Evolutionary conservation across 2,888 invertebrate species (phyloP).

Genomic region (Eupithecia dodoneata): DNA sequence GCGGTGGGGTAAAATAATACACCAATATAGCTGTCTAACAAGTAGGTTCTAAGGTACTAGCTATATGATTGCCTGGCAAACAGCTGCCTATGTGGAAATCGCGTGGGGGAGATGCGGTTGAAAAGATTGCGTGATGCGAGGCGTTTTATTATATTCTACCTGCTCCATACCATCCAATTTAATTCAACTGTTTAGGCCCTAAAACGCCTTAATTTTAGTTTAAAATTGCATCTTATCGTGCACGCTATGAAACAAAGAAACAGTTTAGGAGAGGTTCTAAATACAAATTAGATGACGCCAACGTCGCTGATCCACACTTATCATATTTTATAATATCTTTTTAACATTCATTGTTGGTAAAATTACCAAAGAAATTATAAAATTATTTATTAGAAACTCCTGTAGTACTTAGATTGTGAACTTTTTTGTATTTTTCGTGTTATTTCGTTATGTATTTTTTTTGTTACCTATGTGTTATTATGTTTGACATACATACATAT

Average conservation of each 20-base stretch:
- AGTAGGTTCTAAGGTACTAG: background rate
- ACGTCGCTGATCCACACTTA: too few species aligned
- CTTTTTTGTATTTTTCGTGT: too few species aligned
- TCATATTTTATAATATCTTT: too few species aligned
- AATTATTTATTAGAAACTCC: too few species aligned
- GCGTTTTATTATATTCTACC: background rate
- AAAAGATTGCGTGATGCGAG: slow-evolving; percentile 3
- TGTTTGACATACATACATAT: too few species aligned
- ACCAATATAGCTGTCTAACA: background rate
- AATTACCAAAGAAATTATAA: too few species aligned
- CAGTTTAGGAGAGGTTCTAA: too few species aligned
- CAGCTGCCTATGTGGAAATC: background rate
- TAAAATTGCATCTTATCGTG: background rate
- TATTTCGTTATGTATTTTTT: too few species aligned
- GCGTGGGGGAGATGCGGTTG: background rate
- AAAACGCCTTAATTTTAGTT: background rate
- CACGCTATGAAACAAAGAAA: background rate
- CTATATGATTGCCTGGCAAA: background rate
- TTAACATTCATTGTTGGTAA: too few species aligned
- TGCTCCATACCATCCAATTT: background rate
- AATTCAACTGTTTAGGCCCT: background rate
- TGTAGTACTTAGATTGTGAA: too few species aligned
- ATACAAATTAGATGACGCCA: too few species aligned
- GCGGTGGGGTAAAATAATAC: background rate
- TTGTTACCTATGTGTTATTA: too few species aligned